Evolutionary conservation across 2,797 vertebrate genomes (phyloP).

Genomic region (Hyperoplus immaculatus): DNA sequence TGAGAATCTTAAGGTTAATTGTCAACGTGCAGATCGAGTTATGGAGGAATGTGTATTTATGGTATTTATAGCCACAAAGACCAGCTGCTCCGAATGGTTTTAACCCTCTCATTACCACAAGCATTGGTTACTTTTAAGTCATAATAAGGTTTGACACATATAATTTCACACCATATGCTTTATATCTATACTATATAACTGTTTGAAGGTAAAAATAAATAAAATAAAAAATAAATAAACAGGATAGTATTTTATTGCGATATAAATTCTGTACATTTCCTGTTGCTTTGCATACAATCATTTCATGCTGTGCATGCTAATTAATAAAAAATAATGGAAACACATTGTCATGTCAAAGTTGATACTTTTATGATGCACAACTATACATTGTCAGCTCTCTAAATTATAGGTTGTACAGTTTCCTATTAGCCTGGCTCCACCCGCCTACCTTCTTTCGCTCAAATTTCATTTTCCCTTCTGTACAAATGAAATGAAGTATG

Average conservation of each 20-base stretch:
- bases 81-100: too few relatives aligned
- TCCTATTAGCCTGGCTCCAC: too few relatives aligned
- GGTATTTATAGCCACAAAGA: background rate
- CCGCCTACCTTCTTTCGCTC: too few relatives aligned
- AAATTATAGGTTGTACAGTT: slow-evolving; percentile 22
- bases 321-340: slow-evolving; percentile 12
- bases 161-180: background rate
- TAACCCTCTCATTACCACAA: background rate
- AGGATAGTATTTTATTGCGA: background rate
- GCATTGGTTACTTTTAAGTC: background rate
- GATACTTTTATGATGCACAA: slow-evolving; percentile 50
- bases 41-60: background rate
- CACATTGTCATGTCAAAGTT: slow-evolving; percentile 41
- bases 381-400: slow-evolving; percentile 22
- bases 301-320: background rate
- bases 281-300: background rate
- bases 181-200: background rate
- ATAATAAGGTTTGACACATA: background rate
- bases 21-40: background rate
- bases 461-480: too few relatives aligned
- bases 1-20: too few relatives aligned
- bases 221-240: background rate
- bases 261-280: background rate
- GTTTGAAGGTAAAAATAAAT: background rate
- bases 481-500: too few relatives aligned